Base-by-base conservation (phyloP, 2,888 invertebrate genomes). In the Ophioninae sp. region DNA sequence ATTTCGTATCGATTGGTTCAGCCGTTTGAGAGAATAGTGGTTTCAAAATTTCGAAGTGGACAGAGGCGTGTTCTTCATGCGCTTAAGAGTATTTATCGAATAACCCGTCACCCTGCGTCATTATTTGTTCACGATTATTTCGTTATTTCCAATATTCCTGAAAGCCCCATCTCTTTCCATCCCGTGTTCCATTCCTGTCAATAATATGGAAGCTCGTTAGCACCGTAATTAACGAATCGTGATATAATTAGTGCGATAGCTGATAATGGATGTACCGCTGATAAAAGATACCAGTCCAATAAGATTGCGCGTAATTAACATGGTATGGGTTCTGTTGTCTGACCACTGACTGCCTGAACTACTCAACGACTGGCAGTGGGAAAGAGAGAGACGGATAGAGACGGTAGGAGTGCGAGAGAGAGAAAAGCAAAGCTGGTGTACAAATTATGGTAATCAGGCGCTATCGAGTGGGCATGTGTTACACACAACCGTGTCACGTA, bases 381-480 rank as follows among this genome's bases (percentile, higher is more conserved):
- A 64, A 56, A 30, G n/a, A 50, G 3, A 20, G 56, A 50, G 79
- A 21, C 61, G 23, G 44, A 64, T n/a, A 50, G 73, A n/a, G 56
- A 74, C 23, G 20, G 8, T 30, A 17, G 6, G 17, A 57, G n/a
- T 10, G 39, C n/a, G 50, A 30, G 59, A 39, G 6, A 64, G 75
- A 30, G 41, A 59, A 73, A 73, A 39, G 69, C 37, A 79, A 13
- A 69, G 56, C 78, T 44, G 44, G 30, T 79, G 69, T 44, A 57
- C 56, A 57, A 39, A 70, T 61, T 61, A 82, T 75, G 82, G 79
- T 75, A 82, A 82, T 82, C 75, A 79, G 82, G 59, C 74, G 57
- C 64, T 75, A 82, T 82, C 75, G 82, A 79, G 72, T 79, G 73
- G 75, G 69, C 70, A 59, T 82, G 75, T 75, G 79, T 82, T 75